Base-by-base conservation (phyloP, 2,888 invertebrate genomes). In the Protodeltote pygarga region DNA sequence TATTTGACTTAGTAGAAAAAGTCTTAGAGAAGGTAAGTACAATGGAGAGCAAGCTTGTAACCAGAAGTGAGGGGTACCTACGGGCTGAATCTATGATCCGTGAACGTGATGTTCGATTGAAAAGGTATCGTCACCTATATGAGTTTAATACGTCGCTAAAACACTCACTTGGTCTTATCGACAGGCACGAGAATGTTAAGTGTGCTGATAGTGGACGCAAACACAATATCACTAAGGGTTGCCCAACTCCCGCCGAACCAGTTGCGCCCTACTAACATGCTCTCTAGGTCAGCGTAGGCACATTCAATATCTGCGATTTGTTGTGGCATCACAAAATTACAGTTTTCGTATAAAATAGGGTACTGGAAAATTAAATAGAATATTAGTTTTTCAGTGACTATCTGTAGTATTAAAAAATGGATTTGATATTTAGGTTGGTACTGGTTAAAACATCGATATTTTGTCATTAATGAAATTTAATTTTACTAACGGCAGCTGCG, bases 301-400 rank as follows among this genome's bases (percentile, higher is more conserved):
- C 65, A 51, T 42, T 86, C 81, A 6, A 87, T 81, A 3, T 82
- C 79, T 6, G 58, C 50, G 9, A 81, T 65, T 37, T 79, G 81
- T 52, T 81, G 77, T 1, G 85, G 85, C 80, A 80, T 76, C 38
- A 85, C 74, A 58, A 73, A 81, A 15, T 72, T 73, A 53, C 81
- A 80, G 50, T 78, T 75, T 28, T 85, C 81, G 40, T 83, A 81
- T n/a, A 88, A 48, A 20, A 87, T 79, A 37, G 87, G 87, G 54
- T 85, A 72, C 87, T 87, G 70, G 15, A 73, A 73, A 9, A 8
- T n/a, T 4, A 38, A 20, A 44, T 14, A 4, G 23, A 3, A 11
- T 6, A 38, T 32, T 8, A 32, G 13, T 20, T n/a, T n/a, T n/a
- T n/a, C n/a, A n/a, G 14, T 13, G 2, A 1, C 1, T 4, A 10